Base-by-base conservation (phyloP, 2,888 invertebrate genomes). In the Eurytoma californica region DNA sequence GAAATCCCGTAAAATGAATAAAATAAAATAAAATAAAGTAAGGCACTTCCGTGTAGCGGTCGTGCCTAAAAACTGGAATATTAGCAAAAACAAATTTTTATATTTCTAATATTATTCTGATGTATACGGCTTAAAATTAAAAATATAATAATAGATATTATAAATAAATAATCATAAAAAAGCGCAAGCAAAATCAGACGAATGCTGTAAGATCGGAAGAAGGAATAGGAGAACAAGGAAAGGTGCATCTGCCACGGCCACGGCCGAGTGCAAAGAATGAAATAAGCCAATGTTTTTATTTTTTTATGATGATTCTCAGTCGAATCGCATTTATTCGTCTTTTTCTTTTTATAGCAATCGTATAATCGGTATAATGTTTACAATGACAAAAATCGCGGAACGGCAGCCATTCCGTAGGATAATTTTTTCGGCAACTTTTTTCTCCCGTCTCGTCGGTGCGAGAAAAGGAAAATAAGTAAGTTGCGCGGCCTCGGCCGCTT, bases 361-460 rank as follows among this genome's bases (percentile, higher is more conserved):
- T 89, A 89, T 90, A 90, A 90, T 90, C 88, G 87, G 87, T 88
- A 87, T 90, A 89, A 88, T 88, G 82, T 82, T 82, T 89, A 90
- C 87, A 89, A 87, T 89, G 81, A 79, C 79, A 81, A 81, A 81
- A 79, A 79, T 77, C 68, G 74, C 79, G 74, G 77, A 79, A 79
- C 79, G 69, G 30, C 55, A 20, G 24, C 24, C 82, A 87, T 88
- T 87, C 86, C 87, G 86, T 87, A 88, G 87, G 88, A 85, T 85
- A 87, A 89, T 81, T 83, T 73, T 74, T 82, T 66, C 67, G 61
- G 65, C 79, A 68, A 30, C 70, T 30, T 53, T 68, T 39, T 63
- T 53, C 47, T 57, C 24, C 24, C 72, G 55, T 28, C 18, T 28
- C 20, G 51, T 74, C 72, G 76, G 60, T 20, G 66, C 47, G 57